phyloP scores from a whole-genome alignment of 2,888 invertebrate species.

The Macroteleia sp. region DNA sequence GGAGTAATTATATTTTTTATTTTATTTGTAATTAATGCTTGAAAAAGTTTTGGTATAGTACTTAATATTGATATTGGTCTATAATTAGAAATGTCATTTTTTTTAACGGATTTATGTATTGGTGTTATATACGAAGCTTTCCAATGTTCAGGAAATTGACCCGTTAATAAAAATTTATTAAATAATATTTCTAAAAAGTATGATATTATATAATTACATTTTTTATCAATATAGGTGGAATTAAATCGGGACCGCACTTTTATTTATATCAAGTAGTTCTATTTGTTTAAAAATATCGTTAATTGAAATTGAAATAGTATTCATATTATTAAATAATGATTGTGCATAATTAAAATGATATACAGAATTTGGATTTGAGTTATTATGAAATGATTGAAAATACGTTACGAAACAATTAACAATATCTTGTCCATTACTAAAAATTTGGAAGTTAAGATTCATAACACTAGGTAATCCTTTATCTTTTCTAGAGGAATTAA shows the following conservation, averaged over 20 bases:
- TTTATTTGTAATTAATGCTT: slow-evolving; percentile 4
- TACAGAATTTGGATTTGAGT: no score
- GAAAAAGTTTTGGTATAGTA: slow-evolving; percentile 1
- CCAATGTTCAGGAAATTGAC: background rate
- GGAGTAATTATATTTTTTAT: background rate
- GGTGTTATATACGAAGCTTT: slow-evolving; percentile 11
- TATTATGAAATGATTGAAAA: background rate
- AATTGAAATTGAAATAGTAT: background rate
- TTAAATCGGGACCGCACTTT: background rate
- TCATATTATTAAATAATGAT: no score
- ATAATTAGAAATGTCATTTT: slow-evolving; percentile 6
- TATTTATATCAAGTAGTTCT: background rate
- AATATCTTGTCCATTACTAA: background rate
- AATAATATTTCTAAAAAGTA: background rate
- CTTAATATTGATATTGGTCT: slow-evolving; percentile 13
- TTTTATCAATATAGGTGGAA: slow-evolving; percentile 6
- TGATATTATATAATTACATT: background rate
- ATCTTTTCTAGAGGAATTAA: background rate
- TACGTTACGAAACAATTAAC: background rate
- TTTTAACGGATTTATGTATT: background rate
- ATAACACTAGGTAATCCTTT: background rate
- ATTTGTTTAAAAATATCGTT: background rate
- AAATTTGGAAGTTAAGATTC: background rate
- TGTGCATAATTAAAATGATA: no score
- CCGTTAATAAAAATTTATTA: slow-evolving; percentile 3